Evolutionary conservation across 2,113 vertebrate genomes (phyloP), one percentile per base, ranked within the genome.

Genomic region (Cyprinodon variegatus): DNA sequence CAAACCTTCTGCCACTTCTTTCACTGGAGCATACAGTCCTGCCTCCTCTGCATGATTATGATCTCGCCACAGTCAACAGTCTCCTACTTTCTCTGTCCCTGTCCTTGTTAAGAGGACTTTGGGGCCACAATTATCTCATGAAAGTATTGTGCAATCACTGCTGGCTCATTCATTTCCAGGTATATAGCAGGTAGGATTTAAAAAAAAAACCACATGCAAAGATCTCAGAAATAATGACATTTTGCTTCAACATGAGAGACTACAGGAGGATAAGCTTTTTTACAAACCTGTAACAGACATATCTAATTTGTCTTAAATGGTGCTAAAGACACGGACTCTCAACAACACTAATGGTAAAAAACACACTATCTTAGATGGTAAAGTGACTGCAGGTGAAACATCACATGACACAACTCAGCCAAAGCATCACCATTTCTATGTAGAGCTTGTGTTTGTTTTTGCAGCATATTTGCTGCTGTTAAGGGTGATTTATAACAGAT

Each of bases 1-100:
- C 76, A 2, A 83, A 81, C 88, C 82, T 85, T 91, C 83, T 85
- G 88, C 86, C 73, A 66, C 79, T 50, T 88, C 67, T 67, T 82
- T 1, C 13, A 22, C 84, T 37, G 72, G 79, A 84, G 77, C 64
- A 1, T 59, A 17, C 13, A 70, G 70, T 79, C 82, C 65, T 71
- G 65, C 71, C 68, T 76, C 74, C 59, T 84, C 1, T 65, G 22
- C 70, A 3, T 61, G 77, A 90, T 90, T 78, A 61, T 43, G 48
- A 90, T 88, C 78, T 70, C 65, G 65, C 77, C 74, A 62, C 78
- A 65, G 65, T 83, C 68, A 60, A 63, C 77, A 40, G 36, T 79
- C 65, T 71, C 62, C 73, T 57, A 46, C 37, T 13, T 62, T 59
- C 48, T 8, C 60, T 73, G 14, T 77, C 68, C 59, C 57, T 20